Evolutionary conservation across 2,113 vertebrate species (phyloP), one percentile per base, ranked within the genome.

Genomic region (Nycticorax nycticorax): DNA sequence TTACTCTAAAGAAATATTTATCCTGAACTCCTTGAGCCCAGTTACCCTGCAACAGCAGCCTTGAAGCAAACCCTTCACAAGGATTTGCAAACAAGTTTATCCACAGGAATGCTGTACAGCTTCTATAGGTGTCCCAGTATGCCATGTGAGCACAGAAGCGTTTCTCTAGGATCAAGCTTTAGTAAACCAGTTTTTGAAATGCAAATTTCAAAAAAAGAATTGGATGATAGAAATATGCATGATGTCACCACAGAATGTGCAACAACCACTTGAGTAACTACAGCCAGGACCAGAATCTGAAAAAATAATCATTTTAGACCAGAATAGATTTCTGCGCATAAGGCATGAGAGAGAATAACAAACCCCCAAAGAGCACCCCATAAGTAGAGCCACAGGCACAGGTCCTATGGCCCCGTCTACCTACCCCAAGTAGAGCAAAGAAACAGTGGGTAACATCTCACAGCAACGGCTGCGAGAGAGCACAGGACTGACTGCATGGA

Each of bases 1-100:
- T 81, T 52, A 43, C 19, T 71, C 79, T 28, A 21, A 74, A 60
- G 35, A 92, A 94, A 48, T 85, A 96, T 60, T 87, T 89, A 91
- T 60, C 19, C 30, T n/a, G 47, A 92, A 69, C 33, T 81, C 50
- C 53, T 28, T 39, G 33, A 14, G 19, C 52, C n/a, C 59, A 66
- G 48, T 37, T 89, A 86, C 2, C 3, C 45, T 63, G 16, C 56
- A 87, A 74, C 9, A 84, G 68, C 30, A 53, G 57, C 11, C 48
- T 78, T 47, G 60, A 92, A 68, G 33, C 30, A 88, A 89, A 77
- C 35, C 12, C 68, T 80, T 72, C 64, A 60, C 18, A 43, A 0
- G 12, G 39, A 89, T 67, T 43, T 74, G 59, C 41, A 68, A 83
- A 23, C n/a, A 43, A 28, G 33, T 28, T 77, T 63, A 85, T 55